Evolutionary conservation across 2,888 invertebrate species (phyloP), one percentile per base, ranked within the genome.

Genomic region (Smittia sp.): DNA sequence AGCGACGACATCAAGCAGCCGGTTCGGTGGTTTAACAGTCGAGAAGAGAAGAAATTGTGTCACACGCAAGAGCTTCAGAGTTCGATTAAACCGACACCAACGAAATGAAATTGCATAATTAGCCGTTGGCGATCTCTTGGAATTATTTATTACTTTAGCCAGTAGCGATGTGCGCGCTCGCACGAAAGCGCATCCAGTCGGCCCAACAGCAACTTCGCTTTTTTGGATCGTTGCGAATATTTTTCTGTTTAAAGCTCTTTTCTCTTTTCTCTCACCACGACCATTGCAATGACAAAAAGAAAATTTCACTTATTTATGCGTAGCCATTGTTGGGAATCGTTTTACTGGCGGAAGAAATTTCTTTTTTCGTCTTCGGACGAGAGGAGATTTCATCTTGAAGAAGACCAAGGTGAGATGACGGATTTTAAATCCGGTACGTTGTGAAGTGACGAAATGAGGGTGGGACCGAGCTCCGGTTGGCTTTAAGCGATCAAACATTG

Each of bases 181-280:
- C 15, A 15, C 15, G 15, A 46, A 46, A 46, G 15, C n/a, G n/a
- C 46, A 46, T 46, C 46, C 46, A 11, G 46, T 15, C 2, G 7
- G 7, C 11, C 6, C 46, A 46, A 11, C 15, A 46, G n/a, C 46
- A 11, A 15, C 46, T 46, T 46, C 11, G 6, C 1, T 58, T 20
- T 58, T 58, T 58, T 58, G 58, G 22, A 18, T 6, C 22, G 7
- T 4, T 22, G 58, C 58, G 22, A 58, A 58, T 58, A 58, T 58
- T 3, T 58, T 58, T 58, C 58, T 9, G 22, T 46, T 46, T 46
- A 7, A 58, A 58, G 1, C n/a, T 58, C 58, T 58, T 58, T 58
- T 58, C 58, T 58, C 58, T 58, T 58, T 58, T 58, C 22, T 58
- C 58, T 46, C 58, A 58, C 58, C 58, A 58, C 58, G 58, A 58